These are phyloP conservation scores for Cacoxenus indagator DNA, from an alignment of 2,888 invertebrate genomes.

Conservation along the genomic window DNA sequence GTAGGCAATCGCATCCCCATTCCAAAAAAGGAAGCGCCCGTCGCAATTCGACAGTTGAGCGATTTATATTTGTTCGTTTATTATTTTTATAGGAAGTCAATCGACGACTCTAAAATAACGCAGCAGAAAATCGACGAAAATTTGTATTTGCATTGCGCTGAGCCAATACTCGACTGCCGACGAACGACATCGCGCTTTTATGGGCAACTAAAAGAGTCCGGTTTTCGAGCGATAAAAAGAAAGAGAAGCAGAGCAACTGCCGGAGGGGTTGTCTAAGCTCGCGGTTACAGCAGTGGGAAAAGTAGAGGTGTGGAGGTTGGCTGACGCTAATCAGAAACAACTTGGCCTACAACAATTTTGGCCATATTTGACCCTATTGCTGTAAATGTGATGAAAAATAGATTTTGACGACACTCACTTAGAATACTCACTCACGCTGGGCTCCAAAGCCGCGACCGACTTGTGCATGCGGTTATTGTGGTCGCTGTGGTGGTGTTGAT, in stretches of 20 bases:
- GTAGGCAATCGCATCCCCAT: no score
- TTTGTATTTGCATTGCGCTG: constrained; percentile 20
- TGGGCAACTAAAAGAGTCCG: constrained; percentile 5
- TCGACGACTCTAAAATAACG: constrained; percentile 36
- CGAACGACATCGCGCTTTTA: not conserved
- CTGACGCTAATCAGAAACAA: not conserved
- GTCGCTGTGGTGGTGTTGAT: constrained; percentile 39
- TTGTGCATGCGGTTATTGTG: constrained; percentile 39
- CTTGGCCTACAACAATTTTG: not conserved
- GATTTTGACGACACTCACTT: constrained; percentile 57
- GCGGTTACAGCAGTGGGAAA: constrained; percentile 10
- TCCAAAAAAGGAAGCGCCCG: constrained; percentile 50
- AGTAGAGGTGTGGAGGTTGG: not conserved
- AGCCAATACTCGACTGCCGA: not conserved
- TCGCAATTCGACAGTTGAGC: constrained; percentile 38
- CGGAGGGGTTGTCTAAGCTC: not conserved
- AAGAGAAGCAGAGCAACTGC: not conserved
- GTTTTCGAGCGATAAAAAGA: not conserved
- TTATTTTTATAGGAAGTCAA: constrained; percentile 57
- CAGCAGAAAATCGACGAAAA: constrained; percentile 3
- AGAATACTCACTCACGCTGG: constrained; percentile 66
- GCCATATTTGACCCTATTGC: not conserved
- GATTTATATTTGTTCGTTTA: constrained; percentile 39
- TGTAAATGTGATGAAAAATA: not conserved
- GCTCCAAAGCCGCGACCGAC: constrained; percentile 66